A percentile compares a stretch with the other conserved stretches of the same genome.
phyloP scores from a whole-genome alignment of 2,113 vertebrate genomes.

The Fulmarus glacialis region DNA sequence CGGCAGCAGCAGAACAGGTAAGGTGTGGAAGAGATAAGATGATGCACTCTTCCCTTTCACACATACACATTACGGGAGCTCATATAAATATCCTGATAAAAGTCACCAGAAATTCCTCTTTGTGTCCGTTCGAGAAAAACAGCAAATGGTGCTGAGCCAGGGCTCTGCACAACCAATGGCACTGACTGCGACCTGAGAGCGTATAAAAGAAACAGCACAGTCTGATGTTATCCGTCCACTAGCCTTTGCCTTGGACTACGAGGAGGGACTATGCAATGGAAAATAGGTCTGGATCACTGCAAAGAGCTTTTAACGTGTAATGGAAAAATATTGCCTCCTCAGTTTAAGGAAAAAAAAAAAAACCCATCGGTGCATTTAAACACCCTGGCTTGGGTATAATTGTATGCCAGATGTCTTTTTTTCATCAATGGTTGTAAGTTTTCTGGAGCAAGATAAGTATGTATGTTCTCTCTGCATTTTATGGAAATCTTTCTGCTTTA shows the following conservation, averaged over 20 bases:
- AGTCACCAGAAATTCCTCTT: neutral
- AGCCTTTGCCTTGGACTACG: neutral
- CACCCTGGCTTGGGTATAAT: neutral
- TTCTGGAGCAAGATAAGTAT: conserved; percentile 26
- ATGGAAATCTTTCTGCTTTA: neutral
- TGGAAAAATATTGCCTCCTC: neutral
- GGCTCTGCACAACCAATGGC: neutral
- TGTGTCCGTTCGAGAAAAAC: rapidly evolving
- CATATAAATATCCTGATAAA: neutral
- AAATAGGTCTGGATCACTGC: neutral
- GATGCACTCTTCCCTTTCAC: neutral
- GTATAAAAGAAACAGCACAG: neutral
- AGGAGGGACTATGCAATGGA: neutral
- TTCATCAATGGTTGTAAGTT: neutral
- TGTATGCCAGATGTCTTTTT: neutral
- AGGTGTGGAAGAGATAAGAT: neutral
- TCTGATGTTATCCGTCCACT: neutral
- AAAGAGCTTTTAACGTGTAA: neutral
- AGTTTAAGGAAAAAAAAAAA: neutral
- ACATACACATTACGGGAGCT: neutral
- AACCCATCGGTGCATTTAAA: neutral
- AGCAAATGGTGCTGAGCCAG: rapidly evolving
- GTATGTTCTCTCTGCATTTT: neutral
- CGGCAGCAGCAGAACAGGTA: neutral
- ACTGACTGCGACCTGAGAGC: rapidly evolving